These are phyloP conservation scores for Notiomystis cincta DNA, from an alignment of 2,113 vertebrate genomes.

Conservation along the genomic window DNA sequence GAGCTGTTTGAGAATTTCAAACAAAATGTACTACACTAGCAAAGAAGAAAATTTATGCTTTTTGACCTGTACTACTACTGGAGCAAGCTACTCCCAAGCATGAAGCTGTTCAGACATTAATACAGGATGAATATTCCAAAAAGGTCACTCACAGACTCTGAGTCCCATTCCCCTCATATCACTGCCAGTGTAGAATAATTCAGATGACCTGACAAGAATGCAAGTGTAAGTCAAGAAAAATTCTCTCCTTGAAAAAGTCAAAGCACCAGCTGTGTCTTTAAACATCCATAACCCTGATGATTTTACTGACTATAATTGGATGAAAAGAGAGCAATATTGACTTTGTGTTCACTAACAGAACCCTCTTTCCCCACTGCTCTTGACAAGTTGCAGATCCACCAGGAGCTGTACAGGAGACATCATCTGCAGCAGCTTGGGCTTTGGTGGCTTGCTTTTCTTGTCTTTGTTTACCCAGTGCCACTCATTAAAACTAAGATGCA, in stretches of 20 bases:
- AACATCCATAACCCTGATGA: not conserved
- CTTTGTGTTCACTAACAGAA: not conserved
- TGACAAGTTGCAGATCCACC: accelerated
- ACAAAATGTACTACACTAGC: not conserved
- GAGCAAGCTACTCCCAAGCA: not conserved
- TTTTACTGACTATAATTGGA: not conserved
- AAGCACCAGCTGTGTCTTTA: not conserved
- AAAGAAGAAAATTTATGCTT: not conserved
- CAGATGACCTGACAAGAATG: not conserved
- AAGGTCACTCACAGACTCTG: not conserved
- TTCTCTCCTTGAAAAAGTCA: not conserved
- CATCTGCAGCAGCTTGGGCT: not conserved
- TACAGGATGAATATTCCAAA: not conserved
- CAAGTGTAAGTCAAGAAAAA: not conserved
- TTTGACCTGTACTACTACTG: not conserved
- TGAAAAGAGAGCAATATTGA: not conserved
- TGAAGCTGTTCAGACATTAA: not conserved
- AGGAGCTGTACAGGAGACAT: not conserved
- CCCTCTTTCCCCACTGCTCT: not conserved
- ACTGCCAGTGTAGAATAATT: not conserved
- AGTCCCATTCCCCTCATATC: not conserved
- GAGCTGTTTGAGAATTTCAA: not conserved
- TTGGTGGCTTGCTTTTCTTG: not conserved
- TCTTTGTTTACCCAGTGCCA: not conserved
- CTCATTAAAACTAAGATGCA: not conserved